Base-by-base conservation (phyloP, 2,113 vertebrate genomes). In the Leuciscus idus region DNA sequence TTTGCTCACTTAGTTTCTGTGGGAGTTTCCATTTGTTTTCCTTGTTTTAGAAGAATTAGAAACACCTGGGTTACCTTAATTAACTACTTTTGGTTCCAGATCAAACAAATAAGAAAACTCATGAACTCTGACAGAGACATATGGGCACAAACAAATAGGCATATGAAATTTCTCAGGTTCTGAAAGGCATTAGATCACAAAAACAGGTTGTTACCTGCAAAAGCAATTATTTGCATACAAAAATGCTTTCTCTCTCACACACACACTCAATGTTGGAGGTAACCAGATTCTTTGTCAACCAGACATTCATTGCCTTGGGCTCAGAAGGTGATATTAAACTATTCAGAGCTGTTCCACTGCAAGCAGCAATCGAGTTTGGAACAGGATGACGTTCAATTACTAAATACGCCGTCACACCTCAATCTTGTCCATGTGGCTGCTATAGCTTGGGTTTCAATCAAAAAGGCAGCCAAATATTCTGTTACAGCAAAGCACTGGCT, bases 261-360 rank as follows among this genome's bases (percentile, higher is more conserved):
- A 52, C 48, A 15, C 19, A 36, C 50, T 48, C 4, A 11, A 12
- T 21, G 76, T 57, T 62, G 39, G 50, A n/a, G 23, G 21, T 61
- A 46, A 86, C 7, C 85, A 82, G 57, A 64, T 72, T 64, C 26
- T 74, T 76, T 75, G 61, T 75, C 36, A 50, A 74, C 28, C 39
- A 86, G 57, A 82, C 78, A 73, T 83, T 66, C 43, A 77, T 66
- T 77, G 57, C 81, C 28, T 64, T 68, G 80, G 26, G 59, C 43
- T 83, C 81, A 83, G 50, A 84, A 28, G 66, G 39, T 57, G 74
- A 83, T 68, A 43, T 39, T 68, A 76, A 87, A 77, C 43, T 75
- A 57, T 28, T 64, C 55, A 28, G 43, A 75, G 70, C 23, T 43
- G 66, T 84, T 73, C 30, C 48, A 83, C 78, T 79, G 26, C 59